Percentiles rank a stretch among this genome's conserved stretches.
phyloP scores from a whole-genome alignment of 2,888 invertebrate genomes.

The Ophioninae sp. region DNA sequence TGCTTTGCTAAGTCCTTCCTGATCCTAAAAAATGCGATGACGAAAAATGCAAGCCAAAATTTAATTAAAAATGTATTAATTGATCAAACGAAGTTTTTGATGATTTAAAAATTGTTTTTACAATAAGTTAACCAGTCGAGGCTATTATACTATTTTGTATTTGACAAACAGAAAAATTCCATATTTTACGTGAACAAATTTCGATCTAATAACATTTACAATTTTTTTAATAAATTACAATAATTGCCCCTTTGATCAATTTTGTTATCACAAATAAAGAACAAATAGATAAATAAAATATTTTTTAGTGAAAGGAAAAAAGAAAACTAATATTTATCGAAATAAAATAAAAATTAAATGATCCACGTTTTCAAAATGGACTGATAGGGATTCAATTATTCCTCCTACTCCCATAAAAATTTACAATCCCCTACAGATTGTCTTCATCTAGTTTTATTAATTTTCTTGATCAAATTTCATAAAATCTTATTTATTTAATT shows the following conservation, averaged over 20 bases:
- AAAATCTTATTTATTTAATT: too few species aligned
- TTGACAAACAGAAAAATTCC: too few species aligned
- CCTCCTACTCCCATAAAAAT: too few species aligned
- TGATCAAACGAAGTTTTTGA: neutral
- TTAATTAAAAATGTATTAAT: neutral
- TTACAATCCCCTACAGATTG: too few species aligned
- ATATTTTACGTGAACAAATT: neutral
- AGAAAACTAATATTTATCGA: too few species aligned
- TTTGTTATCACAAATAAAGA: neutral
- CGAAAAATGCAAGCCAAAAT: neutral
- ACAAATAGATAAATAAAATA: too few species aligned
- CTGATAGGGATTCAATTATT: too few species aligned
- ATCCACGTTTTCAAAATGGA: too few species aligned
- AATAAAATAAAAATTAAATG: too few species aligned
- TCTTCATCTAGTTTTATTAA: too few species aligned
- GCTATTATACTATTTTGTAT: neutral
- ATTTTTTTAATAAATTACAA: neutral
- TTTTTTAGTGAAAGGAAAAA: too few species aligned
- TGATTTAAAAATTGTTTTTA: neutral
- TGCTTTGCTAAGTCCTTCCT: constrained; percentile 59
- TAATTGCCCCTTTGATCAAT: neutral
- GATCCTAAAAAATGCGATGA: constrained; percentile 45
- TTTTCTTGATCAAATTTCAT: too few species aligned
- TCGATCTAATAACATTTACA: neutral
- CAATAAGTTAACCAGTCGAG: neutral